Base-by-base conservation (phyloP, 2,797 vertebrate species). In the Remorina albescens region DNA sequence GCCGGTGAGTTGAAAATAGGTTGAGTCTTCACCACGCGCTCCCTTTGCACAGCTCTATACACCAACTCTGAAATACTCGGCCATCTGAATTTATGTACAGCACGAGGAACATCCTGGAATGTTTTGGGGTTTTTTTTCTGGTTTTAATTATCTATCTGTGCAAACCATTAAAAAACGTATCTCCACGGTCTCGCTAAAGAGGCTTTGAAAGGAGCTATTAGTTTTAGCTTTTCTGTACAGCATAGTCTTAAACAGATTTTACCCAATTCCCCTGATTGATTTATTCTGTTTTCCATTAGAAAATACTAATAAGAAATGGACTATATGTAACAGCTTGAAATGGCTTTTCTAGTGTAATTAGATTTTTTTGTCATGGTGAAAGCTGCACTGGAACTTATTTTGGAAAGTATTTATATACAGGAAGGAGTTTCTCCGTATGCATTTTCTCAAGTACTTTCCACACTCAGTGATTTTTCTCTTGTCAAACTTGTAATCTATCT, bases 161-260 rank as follows among this genome's bases (percentile, higher is more conserved):
- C 7, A 13, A 60, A 51, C 39, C 11, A 32, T 44, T 19, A 42
- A 36, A 76, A n/a, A 71, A 67, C 53, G 50, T 10, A 28, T 58
- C 72, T 69, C 55, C 0, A 2, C 0, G 32, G 78, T 53, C 57
- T 74, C 51, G 61, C 71, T 50, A 72, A 11, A 23, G 50, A 67
- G 21, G 37, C 67, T 76, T 66, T 74, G 70, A 79, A 74, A 80
- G 66, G 44, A 68, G 65, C 18, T 64, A 68, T 82, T 81, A 77
- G 76, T 85, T 76, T 80, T 5, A 44, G 57, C 21, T 23, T 74
- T 76, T 76, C 70, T 78, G 60, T 3, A 1, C 53, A 30, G 30
- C 62, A 15, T 49, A 16, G 62, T 34, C 80, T 56, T 37, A 78
- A 80, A 80, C 61, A 71, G 42, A 80, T 64, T 80, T 44, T 42